Percentiles rank a stretch among this genome's conserved stretches.
phyloP scores from a whole-genome alignment of 2,113 vertebrate species.

The Chaenocephalus aceratus region DNA sequence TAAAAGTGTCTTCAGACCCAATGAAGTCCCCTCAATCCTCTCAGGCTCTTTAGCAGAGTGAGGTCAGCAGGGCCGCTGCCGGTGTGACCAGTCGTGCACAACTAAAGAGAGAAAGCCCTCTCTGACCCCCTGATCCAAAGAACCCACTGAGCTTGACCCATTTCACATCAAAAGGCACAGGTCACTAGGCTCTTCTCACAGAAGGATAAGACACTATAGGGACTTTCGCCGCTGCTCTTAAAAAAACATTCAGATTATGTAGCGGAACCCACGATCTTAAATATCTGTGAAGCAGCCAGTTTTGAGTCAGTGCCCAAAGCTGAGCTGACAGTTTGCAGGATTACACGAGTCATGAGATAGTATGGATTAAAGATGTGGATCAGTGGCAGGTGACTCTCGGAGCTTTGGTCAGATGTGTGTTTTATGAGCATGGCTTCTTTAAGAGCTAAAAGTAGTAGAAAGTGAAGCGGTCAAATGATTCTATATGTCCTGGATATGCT shows the following conservation, averaged over 20 bases:
- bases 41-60: conserved; percentile 15
- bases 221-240: conserved; percentile 28
- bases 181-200: conserved; percentile 53
- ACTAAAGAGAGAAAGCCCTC: conserved; percentile 53
- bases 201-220: conserved; percentile 32
- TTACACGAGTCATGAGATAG: conserved; percentile 78
- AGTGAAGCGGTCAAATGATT: no score
- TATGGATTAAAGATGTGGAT: conserved; percentile 62
- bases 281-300: conserved; percentile 39
- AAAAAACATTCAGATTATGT: conserved; percentile 48
- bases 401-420: conserved; percentile 30
- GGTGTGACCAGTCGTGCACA: conserved; percentile 46
- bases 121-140: conserved; percentile 43
- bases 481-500: no score
- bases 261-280: conserved; percentile 45
- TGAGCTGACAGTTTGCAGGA: conserved; percentile 66
- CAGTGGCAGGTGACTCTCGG: conserved; percentile 44
- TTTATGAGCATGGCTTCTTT: conserved; percentile 1
- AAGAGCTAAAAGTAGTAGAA: background rate
- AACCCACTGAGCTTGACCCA: conserved; percentile 51
- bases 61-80: conserved; percentile 47
- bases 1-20: conserved; percentile 8
- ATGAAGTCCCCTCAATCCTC: conserved; percentile 9
- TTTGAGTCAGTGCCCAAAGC: conserved; percentile 55
- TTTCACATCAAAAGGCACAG: conserved; percentile 68